Percentiles rank a stretch among this genome's conserved stretches.
Evolutionary conservation across 2,888 invertebrate species (phyloP).

Genomic region (Drosophila algonquin): DNA sequence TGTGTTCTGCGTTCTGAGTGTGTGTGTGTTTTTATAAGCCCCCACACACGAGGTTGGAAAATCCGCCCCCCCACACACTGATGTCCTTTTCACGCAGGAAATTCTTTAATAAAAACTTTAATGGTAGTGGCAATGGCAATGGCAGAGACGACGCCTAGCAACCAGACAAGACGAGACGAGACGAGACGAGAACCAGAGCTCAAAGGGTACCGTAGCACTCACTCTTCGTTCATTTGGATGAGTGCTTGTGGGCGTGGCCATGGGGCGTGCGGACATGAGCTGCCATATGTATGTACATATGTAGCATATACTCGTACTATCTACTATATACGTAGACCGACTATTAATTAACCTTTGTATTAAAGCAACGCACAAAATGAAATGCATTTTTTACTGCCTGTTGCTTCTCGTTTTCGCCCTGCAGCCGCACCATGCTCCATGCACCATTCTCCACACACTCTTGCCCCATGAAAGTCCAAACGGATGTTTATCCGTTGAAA

Average conservation of each 20-base stretch:
- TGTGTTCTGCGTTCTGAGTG: slow-evolving; percentile 7
- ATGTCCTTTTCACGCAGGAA: slow-evolving; percentile 40
- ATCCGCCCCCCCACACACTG: not conserved
- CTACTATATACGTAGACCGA: slow-evolving; percentile 20
- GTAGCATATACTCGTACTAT: not conserved
- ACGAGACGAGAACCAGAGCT: not conserved
- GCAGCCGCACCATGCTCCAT: not conserved
- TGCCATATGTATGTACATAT: slow-evolving; percentile 9
- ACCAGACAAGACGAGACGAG: not conserved
- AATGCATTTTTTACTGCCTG: slow-evolving; percentile 69
- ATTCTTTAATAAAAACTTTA: slow-evolving; percentile 39
- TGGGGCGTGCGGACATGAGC: slow-evolving; percentile 18
- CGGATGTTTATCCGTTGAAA: slow-evolving; percentile 53
- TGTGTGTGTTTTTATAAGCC: slow-evolving; percentile 25
- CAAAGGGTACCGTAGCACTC: slow-evolving; percentile 13
- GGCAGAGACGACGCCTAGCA: slow-evolving; percentile 18
- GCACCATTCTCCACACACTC: not conserved
- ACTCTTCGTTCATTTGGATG: slow-evolving; percentile 24
- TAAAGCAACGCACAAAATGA: slow-evolving; percentile 56
- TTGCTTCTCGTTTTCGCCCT: not conserved
- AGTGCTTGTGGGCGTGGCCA: slow-evolving; percentile 15
- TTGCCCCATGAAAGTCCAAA: slow-evolving; percentile 14
- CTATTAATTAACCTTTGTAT: slow-evolving; percentile 69
- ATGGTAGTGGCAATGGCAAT: slow-evolving; percentile 15
- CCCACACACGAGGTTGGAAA: slow-evolving; percentile 8